Percentiles rank a stretch among this genome's conserved stretches.
Conservation (phyloP, 2,797 vertebrate genomes). For the Threskiornis aethiopicus region DNA sequence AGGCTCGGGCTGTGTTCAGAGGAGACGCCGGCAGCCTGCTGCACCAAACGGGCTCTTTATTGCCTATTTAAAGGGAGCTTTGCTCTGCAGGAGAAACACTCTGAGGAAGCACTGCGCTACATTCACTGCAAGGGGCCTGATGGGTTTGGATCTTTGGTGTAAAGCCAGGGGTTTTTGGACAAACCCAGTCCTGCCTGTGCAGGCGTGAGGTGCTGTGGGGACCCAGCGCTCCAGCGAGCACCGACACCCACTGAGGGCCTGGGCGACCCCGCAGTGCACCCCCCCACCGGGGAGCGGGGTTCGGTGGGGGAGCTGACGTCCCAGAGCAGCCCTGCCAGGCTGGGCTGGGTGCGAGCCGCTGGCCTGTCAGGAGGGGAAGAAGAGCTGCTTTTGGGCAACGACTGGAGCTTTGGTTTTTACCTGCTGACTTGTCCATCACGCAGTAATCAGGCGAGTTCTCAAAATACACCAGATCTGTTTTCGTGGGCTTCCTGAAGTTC, state of each 20-base stretch:
- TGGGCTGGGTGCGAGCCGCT: not conserved
- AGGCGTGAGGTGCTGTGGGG: not conserved
- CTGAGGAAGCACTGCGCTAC: not conserved
- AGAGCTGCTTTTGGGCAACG: not conserved
- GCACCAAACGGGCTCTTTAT: not conserved
- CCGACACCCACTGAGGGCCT: accelerated
- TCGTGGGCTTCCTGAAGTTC: constrained; percentile 89
- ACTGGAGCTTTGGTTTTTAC: constrained; percentile 70
- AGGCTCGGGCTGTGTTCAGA: not conserved
- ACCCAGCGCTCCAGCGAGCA: not conserved
- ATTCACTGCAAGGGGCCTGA: not conserved
- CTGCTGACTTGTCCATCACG: constrained; percentile 90
- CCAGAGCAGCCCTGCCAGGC: not conserved
- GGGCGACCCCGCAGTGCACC: not conserved
- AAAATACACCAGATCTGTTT: constrained; percentile 95
- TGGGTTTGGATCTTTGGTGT: not conserved
- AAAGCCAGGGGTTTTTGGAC: not conserved
- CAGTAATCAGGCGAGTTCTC: constrained; percentile 98
- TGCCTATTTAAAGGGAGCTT: not conserved
- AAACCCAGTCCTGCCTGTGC: not conserved
- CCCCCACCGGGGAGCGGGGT: accelerated
- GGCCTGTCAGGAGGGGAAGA: not conserved
- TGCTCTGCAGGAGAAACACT: not conserved
- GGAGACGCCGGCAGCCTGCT: not conserved
- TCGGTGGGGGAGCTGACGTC: not conserved